Conservation (phyloP, 1,140 invertebrate species). For the Stegodyphus dumicola region DNA sequence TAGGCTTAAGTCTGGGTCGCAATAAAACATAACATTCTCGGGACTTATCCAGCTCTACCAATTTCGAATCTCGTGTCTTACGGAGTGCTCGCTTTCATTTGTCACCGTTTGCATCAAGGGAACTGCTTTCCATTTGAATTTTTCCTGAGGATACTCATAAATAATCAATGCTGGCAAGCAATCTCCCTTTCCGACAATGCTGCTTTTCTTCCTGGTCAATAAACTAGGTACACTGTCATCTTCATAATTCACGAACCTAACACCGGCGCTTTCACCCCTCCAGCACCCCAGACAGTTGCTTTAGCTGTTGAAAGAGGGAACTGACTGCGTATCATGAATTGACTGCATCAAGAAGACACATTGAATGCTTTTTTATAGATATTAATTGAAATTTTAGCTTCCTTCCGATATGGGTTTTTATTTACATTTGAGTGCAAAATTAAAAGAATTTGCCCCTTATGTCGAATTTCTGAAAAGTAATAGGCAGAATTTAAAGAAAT, state of each 20-base stretch:
- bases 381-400: slow-evolving; percentile 24
- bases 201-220: slow-evolving; percentile 12
- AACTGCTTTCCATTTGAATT: slow-evolving; percentile 56
- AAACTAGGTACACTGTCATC: slow-evolving; percentile 46
- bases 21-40: slow-evolving; percentile 23
- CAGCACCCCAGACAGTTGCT: too few relatives aligned
- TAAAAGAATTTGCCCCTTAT: too few relatives aligned
- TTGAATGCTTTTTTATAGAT: slow-evolving; percentile 1
- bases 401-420: too few relatives aligned
- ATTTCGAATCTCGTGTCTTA: slow-evolving; percentile 29
- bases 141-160: slow-evolving; percentile 50
- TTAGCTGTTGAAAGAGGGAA: background rate
- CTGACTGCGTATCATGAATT: background rate
- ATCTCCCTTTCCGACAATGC: slow-evolving; percentile 32
- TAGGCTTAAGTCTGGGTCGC: background rate
- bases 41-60: slow-evolving; percentile 19
- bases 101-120: slow-evolving; percentile 24
- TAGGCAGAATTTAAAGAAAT: too few relatives aligned
- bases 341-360: background rate
- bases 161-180: slow-evolving; percentile 53
- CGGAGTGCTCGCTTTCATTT: slow-evolving; percentile 18
- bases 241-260: slow-evolving; percentile 43
- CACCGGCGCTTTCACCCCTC: background rate
- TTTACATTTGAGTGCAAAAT: too few relatives aligned
- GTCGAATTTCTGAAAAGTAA: too few relatives aligned